These are phyloP conservation scores for Penaeus chinensis DNA, from an alignment of 1,140 invertebrate species.

Conservation along the genomic window DNA sequence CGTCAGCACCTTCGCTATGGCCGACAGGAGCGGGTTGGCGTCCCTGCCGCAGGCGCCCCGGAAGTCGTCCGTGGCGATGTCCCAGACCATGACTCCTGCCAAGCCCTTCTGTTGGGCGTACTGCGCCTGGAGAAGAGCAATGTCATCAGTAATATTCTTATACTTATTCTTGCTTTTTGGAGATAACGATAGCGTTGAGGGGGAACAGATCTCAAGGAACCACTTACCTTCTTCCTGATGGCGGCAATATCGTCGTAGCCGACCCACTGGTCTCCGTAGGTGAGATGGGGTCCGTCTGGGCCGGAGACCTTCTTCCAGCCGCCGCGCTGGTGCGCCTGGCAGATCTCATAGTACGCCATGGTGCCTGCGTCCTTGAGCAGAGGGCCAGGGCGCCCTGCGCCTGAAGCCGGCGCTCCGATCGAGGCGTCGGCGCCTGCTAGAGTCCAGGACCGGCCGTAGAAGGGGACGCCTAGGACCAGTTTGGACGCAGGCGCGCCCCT, in stretches of 20 bases:
- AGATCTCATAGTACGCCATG: constrained; percentile 63
- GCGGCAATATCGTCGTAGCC: constrained; percentile 60
- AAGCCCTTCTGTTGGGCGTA: constrained; percentile 48
- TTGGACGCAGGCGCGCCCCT: constrained; percentile 83
- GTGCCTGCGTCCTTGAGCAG: constrained; percentile 42
- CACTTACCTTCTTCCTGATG: constrained; percentile 47
- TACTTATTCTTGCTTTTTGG: too few species aligned
- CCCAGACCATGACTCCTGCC: constrained; percentile 65
- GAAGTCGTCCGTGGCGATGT: constrained; percentile 63
- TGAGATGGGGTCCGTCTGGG: constrained; percentile 74
- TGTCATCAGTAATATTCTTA: too few species aligned
- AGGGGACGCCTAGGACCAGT: constrained; percentile 87
- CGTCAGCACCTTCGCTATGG: not conserved
- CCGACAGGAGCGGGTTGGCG: not conserved
- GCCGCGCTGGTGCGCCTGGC: constrained; percentile 33
- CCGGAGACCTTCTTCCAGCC: constrained; percentile 37
- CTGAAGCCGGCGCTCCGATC: constrained; percentile 44
- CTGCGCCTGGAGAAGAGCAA: not conserved
- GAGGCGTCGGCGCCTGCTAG: constrained; percentile 32
- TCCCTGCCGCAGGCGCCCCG: not conserved
- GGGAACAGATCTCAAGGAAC: not conserved
- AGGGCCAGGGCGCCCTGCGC: constrained; percentile 43
- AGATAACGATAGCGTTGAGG: not conserved
- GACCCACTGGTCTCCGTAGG: constrained; percentile 68
- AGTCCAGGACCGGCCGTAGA: constrained; percentile 89